phyloP scores from a whole-genome alignment of 2,888 invertebrate genomes.

The Acrocyrtus sp. region DNA sequence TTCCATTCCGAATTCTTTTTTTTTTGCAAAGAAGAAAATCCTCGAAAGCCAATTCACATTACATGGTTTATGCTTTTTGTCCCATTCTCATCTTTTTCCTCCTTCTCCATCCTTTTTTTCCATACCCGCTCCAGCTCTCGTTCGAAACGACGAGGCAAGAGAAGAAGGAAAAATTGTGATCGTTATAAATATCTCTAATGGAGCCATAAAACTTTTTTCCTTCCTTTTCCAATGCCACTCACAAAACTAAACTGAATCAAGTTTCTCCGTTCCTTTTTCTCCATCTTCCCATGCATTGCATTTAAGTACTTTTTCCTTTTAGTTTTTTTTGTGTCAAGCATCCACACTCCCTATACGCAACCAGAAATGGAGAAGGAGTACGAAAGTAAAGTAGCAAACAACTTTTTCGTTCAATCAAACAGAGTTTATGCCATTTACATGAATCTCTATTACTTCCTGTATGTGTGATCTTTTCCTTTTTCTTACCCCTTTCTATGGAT shows the following conservation, averaged over 20 bases:
- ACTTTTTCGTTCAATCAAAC: slow-evolving; percentile 48
- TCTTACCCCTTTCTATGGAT: too few species aligned
- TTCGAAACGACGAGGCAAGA: neutral
- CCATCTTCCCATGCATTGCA: neutral
- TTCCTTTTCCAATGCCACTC: slow-evolving; percentile 7
- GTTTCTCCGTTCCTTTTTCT: slow-evolving; percentile 9
- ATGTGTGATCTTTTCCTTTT: too few species aligned
- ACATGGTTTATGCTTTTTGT: slow-evolving; percentile 7
- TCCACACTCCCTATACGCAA: too few species aligned
- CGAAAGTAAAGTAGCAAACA: slow-evolving; percentile 18
- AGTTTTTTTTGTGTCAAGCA: too few species aligned
- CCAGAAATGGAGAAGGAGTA: too few species aligned
- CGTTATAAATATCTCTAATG: slow-evolving; percentile 52
- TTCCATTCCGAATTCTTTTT: neutral
- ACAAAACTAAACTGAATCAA: too few species aligned
- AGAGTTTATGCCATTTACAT: slow-evolving; percentile 48
- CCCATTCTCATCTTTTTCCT: neutral
- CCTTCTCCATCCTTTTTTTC: neutral
- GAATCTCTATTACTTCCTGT: slow-evolving; percentile 51
- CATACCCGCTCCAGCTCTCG: neutral
- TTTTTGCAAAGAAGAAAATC: neutral
- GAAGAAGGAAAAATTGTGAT: slow-evolving; percentile 28
- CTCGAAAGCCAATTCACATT: slow-evolving; percentile 1
- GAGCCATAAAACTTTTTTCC: slow-evolving; percentile 51
- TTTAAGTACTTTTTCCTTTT: too few species aligned